Conservation (phyloP, 2,888 invertebrate genomes). For the Chrysolina oricalcia region DNA sequence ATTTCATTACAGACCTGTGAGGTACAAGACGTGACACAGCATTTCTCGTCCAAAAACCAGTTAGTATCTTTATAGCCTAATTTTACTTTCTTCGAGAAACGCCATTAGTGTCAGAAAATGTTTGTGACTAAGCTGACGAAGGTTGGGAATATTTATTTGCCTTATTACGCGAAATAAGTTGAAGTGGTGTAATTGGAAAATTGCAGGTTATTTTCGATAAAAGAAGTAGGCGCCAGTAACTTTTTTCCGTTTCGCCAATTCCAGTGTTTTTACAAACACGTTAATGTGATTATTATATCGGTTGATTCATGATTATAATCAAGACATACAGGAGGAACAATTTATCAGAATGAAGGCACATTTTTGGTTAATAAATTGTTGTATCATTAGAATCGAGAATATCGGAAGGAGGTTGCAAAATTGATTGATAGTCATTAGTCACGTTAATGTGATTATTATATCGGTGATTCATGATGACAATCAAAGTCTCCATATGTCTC, state of each 20-base stretch:
- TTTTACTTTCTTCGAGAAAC: slow-evolving; percentile 37
- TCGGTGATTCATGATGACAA: no score
- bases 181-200: slow-evolving; percentile 5
- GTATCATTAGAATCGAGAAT: no score
- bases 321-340: no score
- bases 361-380: no score
- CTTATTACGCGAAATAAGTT: background rate
- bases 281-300: no score
- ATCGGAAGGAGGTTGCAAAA: no score
- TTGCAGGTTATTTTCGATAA: slow-evolving; percentile 6
- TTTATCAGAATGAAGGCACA: no score
- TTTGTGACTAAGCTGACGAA: slow-evolving; percentile 22
- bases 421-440: no score
- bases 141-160: background rate
- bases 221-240: background rate
- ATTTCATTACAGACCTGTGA: background rate
- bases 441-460: no score
- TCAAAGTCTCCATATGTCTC: no score
- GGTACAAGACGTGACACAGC: background rate
- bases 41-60: slow-evolving; percentile 52
- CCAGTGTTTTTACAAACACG: background rate
- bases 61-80: slow-evolving; percentile 49
- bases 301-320: no score
- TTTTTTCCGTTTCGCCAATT: background rate
- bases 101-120: slow-evolving; percentile 28